These are phyloP conservation scores for Strigamia crassipes DNA, from an alignment of 2,888 invertebrate species.

Conservation along the genomic window DNA sequence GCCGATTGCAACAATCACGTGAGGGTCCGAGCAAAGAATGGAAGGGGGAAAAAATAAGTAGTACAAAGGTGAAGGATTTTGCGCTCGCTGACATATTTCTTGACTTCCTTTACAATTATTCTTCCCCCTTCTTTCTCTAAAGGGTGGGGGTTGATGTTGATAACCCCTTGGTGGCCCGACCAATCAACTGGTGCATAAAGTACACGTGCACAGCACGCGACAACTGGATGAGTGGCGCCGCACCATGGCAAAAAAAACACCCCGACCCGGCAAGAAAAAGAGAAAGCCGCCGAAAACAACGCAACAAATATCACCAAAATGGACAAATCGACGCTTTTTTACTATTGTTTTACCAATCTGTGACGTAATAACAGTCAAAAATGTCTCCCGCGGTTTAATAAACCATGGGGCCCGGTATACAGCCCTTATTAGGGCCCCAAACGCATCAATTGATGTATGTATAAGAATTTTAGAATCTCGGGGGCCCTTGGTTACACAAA, in stretches of 20 bases:
- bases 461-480: too few species aligned
- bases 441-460: too few species aligned
- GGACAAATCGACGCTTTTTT: too few species aligned
- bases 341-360: too few species aligned
- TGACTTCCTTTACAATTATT: not conserved
- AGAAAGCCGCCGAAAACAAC: too few species aligned
- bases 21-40: not conserved
- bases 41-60: not conserved
- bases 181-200: slow-evolving; percentile 31
- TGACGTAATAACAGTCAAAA: too few species aligned
- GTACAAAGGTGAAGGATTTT: not conserved
- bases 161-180: slow-evolving; percentile 33
- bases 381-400: too few species aligned
- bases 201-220: slow-evolving; percentile 29
- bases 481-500: too few species aligned
- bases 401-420: too few species aligned
- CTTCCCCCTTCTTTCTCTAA: slow-evolving; percentile 7
- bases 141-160: slow-evolving; percentile 33
- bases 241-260: slow-evolving; percentile 2
- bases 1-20: not conserved
- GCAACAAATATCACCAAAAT: too few species aligned
- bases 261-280: not conserved
- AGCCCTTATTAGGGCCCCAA: too few species aligned
- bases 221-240: slow-evolving; percentile 29
- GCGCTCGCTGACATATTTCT: too few species aligned